A percentile compares a stretch with the other conserved stretches of the same genome.
Evolutionary conservation across 2,797 vertebrate genomes (phyloP).

Genomic region (Clamator glandarius): DNA sequence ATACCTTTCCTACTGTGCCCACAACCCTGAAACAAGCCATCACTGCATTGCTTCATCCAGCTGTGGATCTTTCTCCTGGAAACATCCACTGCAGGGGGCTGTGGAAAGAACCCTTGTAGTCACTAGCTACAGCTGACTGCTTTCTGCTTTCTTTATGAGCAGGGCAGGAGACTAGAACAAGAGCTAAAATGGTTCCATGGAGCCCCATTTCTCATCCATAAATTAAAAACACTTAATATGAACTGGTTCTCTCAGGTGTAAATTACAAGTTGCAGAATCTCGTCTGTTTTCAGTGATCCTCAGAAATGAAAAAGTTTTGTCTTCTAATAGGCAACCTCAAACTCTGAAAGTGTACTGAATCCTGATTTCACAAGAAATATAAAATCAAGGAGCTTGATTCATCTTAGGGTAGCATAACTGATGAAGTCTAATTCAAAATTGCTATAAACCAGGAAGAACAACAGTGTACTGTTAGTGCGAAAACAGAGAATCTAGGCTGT

Average conservation of each 20-base stretch:
- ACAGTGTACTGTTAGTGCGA: background rate
- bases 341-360: background rate
- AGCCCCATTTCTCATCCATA: background rate
- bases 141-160: accelerated
- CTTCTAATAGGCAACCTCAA: background rate
- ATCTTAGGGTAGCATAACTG: background rate
- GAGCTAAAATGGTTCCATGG: background rate
- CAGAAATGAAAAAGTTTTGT: background rate
- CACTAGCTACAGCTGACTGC: background rate
- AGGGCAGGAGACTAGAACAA: background rate
- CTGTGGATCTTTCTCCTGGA: background rate
- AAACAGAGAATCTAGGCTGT: background rate
- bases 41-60: background rate
- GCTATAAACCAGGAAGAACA: background rate
- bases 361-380: accelerated
- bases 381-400: background rate
- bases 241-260: background rate
- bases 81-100: background rate
- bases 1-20: background rate
- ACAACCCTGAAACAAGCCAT: background rate
- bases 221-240: background rate
- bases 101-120: accelerated
- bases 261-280: background rate
- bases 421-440: background rate
- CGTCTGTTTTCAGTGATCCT: accelerated